Base-by-base conservation (phyloP, 2,797 vertebrate genomes). In the Melanotaenia parkinsoni region DNA sequence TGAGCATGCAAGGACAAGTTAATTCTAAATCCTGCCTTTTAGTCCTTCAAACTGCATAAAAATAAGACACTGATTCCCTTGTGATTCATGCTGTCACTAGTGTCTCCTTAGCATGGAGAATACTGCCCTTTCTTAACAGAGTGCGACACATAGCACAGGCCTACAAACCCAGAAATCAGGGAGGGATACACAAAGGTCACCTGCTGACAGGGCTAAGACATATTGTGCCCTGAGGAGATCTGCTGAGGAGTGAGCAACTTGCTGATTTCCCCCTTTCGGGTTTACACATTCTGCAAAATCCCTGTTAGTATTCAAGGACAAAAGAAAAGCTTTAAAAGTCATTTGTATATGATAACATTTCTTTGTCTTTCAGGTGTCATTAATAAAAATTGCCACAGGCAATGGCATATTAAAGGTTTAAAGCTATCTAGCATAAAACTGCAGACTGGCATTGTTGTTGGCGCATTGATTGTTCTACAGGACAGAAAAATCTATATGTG, bases 181-280 rank as follows among this genome's bases (percentile, higher is more conserved):
- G 47, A 71, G 89, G 83, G 86, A 91, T 80, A 83, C 80, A 84
- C 80, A 91, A 92, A 94, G 92, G 93, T 93, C 91, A 91, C 10
- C 12, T n/a, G 63, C 86, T 92, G 92, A 94, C 92, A 89, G 91
- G 61, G 73, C 68, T 45, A 80, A 93, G 90, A 93, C 88, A 87
- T 86, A 93, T 90, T 76, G 81, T 58, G 75, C 90, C 90, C 84
- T 0, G 81, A 88, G 91, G 88, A 88, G 74, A 79, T 88, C 84
- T 82, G 88, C 77, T 3, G 81, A 92, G 89, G 80, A 89, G 85
- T 73, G 86, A 88, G 83, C 73, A 76, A 86, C 84, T 71, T 82
- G 65, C 85, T 80, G 83, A 89, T 91, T 90, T 72, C 67, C 80
- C 79, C 86, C 77, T 84, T 80, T 57, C 22, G 7, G 58, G 33